Conservation (phyloP, 2,797 vertebrate species). For the Caiman crocodilus region DNA sequence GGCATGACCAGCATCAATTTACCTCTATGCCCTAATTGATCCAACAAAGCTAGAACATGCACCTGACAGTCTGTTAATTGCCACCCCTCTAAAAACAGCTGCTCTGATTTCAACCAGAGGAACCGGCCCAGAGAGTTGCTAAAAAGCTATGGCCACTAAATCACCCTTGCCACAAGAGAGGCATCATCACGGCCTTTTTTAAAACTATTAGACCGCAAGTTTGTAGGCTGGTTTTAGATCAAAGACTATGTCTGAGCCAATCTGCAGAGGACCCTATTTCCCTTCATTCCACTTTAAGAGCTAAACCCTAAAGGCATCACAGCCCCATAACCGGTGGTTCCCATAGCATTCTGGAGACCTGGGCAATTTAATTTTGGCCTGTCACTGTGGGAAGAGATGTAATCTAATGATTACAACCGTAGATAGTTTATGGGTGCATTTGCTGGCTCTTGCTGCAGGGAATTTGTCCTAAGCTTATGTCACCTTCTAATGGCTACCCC, state of each 20-base stretch:
- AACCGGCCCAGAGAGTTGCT: too few species aligned
- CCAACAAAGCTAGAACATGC: background rate
- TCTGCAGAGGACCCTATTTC: background rate
- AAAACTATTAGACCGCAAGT: background rate
- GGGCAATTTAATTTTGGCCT: background rate
- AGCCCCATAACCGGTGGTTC: background rate
- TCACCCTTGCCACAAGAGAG: background rate
- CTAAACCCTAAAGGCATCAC: background rate
- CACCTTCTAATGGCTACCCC: background rate
- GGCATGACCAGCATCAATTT: conserved; percentile 2
- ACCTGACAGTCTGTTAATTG: background rate
- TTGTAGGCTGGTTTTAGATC: background rate
- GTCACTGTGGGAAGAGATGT: background rate
- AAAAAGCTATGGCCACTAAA: too few species aligned
- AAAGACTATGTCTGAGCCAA: background rate
- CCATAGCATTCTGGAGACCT: background rate
- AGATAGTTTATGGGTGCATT: background rate
- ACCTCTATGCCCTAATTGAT: background rate
- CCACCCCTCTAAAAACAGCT: conserved; percentile 5
- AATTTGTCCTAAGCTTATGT: background rate
- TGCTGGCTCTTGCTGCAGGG: background rate
- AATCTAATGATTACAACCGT: background rate
- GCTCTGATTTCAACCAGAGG: background rate
- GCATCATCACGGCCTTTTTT: background rate
- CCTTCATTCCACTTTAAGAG: background rate